Evolutionary conservation across 2,888 invertebrate species (phyloP), one percentile per base, ranked within the genome.

Genomic region (Norana najaformis): DNA sequence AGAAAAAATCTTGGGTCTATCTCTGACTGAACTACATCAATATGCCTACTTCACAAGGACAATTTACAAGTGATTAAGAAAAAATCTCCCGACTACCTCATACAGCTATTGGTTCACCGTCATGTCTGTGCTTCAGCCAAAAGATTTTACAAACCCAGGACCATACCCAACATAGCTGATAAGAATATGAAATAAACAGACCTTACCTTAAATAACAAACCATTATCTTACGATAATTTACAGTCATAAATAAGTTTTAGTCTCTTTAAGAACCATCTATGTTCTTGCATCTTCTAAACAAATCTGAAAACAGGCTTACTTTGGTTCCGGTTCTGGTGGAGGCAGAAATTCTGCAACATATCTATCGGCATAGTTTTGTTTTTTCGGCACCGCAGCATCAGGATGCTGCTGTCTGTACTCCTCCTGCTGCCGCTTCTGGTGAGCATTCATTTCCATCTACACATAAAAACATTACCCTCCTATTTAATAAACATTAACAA

Each of bases 401-500:
- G 94, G 94, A 90, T 93, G 93, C 92, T 93, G 91, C 83, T 91
- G 90, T 83, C 92, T 90, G 90, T 93, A 93, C 88, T 93, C 93
- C 90, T 94, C 94, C 88, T 93, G 93, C 90, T 93, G 93, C 90
- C 92, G 91, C 91, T 93, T 94, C 92, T 94, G 92, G 89, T 93
- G 96, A 96, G 99, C 98, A 96, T 98, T 98, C 96, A 99, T 96
- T 96, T 99, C 99, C 96, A 97, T 98, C 98, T 99, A 95, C 23
- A 89, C 14, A 35, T 37, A 85, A 35, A 35, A 39, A 88, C 88
- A 88, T 34, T 30, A 35, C 30, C n/a, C 30, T 30, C n/a, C 69
- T n/a, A n/a, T 69, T n/a, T 69, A 47, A 47, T 1, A 20, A 47
- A 47, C 6, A 47, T 23, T 47, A 47, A 47, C 20, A 47, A 23